Conservation (phyloP, 37 sponge, comb jelly and placozoan species). For the Cliona cf. orientalis region DNA sequence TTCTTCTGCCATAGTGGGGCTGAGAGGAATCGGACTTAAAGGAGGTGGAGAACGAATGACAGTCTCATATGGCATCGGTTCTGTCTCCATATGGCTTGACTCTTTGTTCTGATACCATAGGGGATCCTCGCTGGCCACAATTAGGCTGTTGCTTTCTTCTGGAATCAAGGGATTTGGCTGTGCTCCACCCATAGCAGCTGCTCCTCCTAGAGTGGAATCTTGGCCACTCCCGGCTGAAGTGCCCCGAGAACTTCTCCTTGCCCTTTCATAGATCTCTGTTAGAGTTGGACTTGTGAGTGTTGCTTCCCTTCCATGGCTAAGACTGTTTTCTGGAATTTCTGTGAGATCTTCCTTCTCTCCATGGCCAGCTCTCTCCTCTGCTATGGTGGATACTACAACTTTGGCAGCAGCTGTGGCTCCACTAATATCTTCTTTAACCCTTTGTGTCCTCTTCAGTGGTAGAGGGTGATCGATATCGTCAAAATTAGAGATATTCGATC, state of each 20-base stretch:
- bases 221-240: background rate
- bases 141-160: background rate
- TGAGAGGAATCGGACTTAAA: background rate
- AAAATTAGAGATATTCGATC: background rate
- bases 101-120: slow-evolving; percentile 23
- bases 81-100: background rate
- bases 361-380: background rate
- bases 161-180: too few species aligned
- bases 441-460: background rate
- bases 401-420: too few species aligned
- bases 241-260: background rate
- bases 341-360: background rate
- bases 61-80: background rate
- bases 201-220: slow-evolving; percentile 1
- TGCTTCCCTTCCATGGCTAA: background rate
- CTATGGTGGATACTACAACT: too few species aligned
- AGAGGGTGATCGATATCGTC: background rate
- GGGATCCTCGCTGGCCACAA: background rate
- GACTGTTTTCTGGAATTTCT: background rate
- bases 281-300: background rate
- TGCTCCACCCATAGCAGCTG: background rate
- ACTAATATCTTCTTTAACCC: too few species aligned
- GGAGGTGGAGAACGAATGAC: background rate
- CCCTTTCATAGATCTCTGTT: background rate
- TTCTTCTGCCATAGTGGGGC: background rate